A percentile compares a stretch with the other conserved stretches of the same genome.
Conservation (phyloP, 2,797 vertebrate genomes). For the Mormyrops attenuatus region DNA sequence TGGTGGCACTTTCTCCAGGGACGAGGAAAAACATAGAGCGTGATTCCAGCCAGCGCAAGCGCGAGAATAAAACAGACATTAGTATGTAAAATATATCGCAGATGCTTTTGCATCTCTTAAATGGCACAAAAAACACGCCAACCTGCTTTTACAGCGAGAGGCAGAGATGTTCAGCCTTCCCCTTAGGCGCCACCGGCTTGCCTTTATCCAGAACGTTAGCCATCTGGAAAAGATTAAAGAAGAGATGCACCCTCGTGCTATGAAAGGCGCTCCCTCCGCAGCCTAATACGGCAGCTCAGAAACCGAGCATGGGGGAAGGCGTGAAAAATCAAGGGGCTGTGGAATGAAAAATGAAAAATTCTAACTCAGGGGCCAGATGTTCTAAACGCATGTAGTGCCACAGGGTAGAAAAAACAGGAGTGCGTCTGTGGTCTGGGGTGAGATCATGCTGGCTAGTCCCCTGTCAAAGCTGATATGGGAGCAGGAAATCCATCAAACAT, state of each 20-base stretch:
- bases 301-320: neutral
- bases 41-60: neutral
- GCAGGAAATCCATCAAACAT: neutral
- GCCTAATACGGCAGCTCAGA: neutral
- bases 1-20: neutral
- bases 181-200: neutral
- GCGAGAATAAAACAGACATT: neutral
- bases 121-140: neutral
- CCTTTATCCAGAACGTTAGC: neutral
- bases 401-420: neutral
- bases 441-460: neutral
- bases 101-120: neutral
- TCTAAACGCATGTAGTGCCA: neutral
- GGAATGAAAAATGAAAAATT: neutral
- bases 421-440: neutral
- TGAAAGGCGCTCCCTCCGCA: neutral
- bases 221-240: constrained; percentile 25
- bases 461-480: neutral
- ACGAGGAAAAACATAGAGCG: neutral
- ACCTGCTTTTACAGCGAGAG: neutral
- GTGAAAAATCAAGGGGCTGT: neutral
- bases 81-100: neutral
- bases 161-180: neutral
- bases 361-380: neutral
- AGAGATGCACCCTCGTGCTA: constrained; percentile 25